Evolutionary conservation across 2,797 vertebrate genomes (phyloP).

Genomic region (Peromyscus attwateri): DNA sequence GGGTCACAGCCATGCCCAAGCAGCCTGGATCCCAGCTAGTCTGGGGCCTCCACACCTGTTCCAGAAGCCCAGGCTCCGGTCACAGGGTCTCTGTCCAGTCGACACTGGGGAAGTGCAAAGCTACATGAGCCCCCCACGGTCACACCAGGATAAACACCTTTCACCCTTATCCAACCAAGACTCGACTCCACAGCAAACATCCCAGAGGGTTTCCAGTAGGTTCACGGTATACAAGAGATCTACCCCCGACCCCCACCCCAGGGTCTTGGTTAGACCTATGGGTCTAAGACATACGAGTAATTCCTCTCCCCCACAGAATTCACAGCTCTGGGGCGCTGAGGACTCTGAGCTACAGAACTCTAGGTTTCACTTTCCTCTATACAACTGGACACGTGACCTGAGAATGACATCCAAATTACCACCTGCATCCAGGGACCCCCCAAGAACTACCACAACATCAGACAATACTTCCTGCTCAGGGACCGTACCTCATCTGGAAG

Average conservation of each 20-base stretch:
- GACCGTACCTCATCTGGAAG: background rate
- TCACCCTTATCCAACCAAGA: background rate
- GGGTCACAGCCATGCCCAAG: background rate
- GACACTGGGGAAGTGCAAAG: background rate
- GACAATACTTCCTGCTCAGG: too few species aligned
- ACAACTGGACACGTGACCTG: background rate
- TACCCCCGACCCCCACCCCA: background rate
- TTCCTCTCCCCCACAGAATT: too few species aligned
- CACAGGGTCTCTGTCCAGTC: background rate
- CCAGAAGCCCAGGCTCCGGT: background rate
- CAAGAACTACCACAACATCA: background rate
- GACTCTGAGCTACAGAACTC: background rate
- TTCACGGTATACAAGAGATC: background rate
- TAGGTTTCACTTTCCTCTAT: background rate
- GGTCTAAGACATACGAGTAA: background rate
- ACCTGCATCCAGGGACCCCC: background rate
- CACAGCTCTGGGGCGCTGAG: background rate
- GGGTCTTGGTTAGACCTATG: background rate
- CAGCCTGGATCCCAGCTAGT: background rate
- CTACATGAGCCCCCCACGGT: too few species aligned
- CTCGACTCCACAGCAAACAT: background rate
- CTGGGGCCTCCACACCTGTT: background rate
- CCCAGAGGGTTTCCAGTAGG: background rate
- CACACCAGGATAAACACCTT: background rate
- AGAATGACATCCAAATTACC: background rate